Evolutionary conservation across 2,888 invertebrate genomes (phyloP), one percentile per base, ranked within the genome.

Genomic region (Chymomyza fuscimana): DNA sequence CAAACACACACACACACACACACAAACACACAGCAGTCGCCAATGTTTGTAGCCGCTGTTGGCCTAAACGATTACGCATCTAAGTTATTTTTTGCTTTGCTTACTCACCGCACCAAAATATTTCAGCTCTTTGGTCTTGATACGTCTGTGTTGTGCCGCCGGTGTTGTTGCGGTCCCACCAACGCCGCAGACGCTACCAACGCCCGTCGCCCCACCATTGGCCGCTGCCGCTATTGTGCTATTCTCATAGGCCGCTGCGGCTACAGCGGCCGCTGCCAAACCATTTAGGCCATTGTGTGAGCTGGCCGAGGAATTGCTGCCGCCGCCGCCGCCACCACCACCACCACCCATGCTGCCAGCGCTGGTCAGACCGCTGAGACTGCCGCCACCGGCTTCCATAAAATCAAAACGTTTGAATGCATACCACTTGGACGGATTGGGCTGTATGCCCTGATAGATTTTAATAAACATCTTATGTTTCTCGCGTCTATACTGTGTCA

Each of bases 361-460:
- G 6, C 71, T 71, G 3, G 75, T 68, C 61, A 75, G 40, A 0
- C 82, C 81, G 54, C 82, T 73, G 2, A 89, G 75, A 40, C 87
- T 89, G 50, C 89, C 89, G 9, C 89, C 89, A 58, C 90, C 90
- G 15, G 90, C 89, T 74, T 91, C 91, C 88, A 91, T 90, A 60
- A 91, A 91, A 67, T 91, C 91, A 63, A 91, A 91, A 0, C 91
- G 89, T 64, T 91, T 91, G 59, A 91, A 91, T 63, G 91, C 91
- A 80, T 91, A 91, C 91, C 91, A 91, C 65, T 91, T 91, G 88
- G 91, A 91, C 74, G 91, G 91, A 81, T 90, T 90, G 73, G 91
- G 91, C 72, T 90, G 90, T 58, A 91, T 90, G 72, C 91, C 91
- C 78, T 91, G 91, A 76, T 91, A 91, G 72, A 91, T 82, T 76